Percentiles rank a stretch among this genome's conserved stretches.
phyloP scores from a whole-genome alignment of 2,888 invertebrate species.

The Caenorhabditis sulstoni region DNA sequence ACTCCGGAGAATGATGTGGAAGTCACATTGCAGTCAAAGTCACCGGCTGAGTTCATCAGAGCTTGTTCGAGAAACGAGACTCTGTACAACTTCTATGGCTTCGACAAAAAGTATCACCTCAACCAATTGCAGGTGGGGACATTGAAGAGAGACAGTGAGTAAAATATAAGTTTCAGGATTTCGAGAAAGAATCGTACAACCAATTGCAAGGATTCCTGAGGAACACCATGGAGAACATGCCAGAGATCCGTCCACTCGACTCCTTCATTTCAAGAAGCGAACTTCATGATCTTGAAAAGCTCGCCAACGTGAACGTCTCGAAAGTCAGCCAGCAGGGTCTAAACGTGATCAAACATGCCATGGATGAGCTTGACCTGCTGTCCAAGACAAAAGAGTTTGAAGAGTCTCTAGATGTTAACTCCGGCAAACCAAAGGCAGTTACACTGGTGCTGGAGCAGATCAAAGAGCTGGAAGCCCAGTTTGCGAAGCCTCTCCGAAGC shows the following conservation, averaged over 20 bases:
- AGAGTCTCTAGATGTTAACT: slow-evolving; percentile 57
- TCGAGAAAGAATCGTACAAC: slow-evolving; percentile 63
- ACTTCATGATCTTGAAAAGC: slow-evolving; percentile 57
- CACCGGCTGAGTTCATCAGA: slow-evolving; percentile 73
- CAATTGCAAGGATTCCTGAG: slow-evolving; percentile 62
- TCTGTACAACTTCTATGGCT: slow-evolving; percentile 75
- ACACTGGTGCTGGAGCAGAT: slow-evolving; percentile 70
- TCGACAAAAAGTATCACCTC: slow-evolving; percentile 77
- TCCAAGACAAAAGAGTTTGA: slow-evolving; percentile 64
- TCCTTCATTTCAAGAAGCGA: slow-evolving; percentile 57
- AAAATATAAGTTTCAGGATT: slow-evolving; percentile 52
- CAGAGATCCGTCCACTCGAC: slow-evolving; percentile 57
- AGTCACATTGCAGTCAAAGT: slow-evolving; percentile 61
- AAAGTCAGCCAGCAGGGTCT: slow-evolving; percentile 63
- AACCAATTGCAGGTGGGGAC: slow-evolving; percentile 64
- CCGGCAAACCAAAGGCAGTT: slow-evolving; percentile 67
- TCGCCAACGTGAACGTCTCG: slow-evolving; percentile 66
- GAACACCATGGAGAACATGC: slow-evolving; percentile 61
- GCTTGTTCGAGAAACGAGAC: slow-evolving; percentile 76
- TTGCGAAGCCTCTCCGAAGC: slow-evolving; percentile 64
- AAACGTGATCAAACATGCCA: slow-evolving; percentile 62
- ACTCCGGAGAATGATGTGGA: slow-evolving; percentile 53
- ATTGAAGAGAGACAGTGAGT: background rate
- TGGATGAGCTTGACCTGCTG: slow-evolving; percentile 66
- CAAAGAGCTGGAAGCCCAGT: slow-evolving; percentile 64